Conservation (phyloP, 2,113 vertebrate genomes). For the Corythaeola cristata region DNA sequence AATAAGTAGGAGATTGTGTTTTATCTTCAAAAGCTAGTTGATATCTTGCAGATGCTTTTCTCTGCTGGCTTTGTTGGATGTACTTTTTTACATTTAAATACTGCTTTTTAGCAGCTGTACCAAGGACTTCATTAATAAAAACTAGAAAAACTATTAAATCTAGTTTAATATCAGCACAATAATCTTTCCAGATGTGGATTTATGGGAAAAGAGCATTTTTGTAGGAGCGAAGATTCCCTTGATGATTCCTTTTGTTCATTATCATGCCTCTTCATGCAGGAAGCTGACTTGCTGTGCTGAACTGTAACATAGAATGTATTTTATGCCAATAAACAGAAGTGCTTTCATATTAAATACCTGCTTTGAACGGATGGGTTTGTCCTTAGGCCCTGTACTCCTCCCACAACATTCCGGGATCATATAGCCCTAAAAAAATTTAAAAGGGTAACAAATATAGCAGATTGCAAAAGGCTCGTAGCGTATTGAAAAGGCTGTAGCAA, state of each 20-base stretch:
- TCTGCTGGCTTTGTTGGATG: not conserved
- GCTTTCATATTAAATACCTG: not conserved
- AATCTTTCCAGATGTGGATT: not conserved
- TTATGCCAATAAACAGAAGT: not conserved
- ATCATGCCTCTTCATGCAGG: fast-evolving
- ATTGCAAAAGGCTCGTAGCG: not conserved
- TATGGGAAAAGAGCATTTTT: not conserved
- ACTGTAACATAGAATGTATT: not conserved
- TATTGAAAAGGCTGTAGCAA: not conserved
- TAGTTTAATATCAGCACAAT: not conserved
- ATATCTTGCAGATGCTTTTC: slow-evolving; percentile 21
- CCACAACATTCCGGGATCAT: not conserved
- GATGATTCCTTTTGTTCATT: not conserved
- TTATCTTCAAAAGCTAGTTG: not conserved
- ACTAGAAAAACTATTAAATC: not conserved
- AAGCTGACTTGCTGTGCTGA: not conserved
- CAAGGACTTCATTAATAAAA: not conserved
- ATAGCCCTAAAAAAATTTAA: not conserved
- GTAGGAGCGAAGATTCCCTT: not conserved
- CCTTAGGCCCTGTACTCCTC: not conserved
- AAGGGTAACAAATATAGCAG: not conserved
- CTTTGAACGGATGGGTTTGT: not conserved
- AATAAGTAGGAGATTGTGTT: not conserved
- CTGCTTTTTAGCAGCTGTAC: not conserved
- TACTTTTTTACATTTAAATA: not conserved